Evolutionary conservation across 2,888 invertebrate genomes (phyloP), one percentile per base, ranked within the genome.

Genomic region (Pelosia muscerda): DNA sequence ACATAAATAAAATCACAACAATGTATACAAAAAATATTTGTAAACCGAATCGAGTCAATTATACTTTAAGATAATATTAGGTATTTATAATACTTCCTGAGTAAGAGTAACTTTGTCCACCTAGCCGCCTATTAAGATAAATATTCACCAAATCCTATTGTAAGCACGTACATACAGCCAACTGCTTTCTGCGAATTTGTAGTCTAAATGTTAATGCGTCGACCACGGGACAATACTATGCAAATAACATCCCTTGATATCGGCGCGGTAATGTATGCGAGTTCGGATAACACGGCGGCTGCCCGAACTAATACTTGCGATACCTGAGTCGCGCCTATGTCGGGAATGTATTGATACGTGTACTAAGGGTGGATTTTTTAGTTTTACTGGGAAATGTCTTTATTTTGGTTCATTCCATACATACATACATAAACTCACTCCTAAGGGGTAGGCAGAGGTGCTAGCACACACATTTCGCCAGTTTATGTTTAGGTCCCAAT

Each of bases 181-280:
- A 77, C 80, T 75, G 82, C 72, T 76, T 82, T 84, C 76, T 74
- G 71, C 81, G 82, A 80, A 81, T 79, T 80, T 84, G 86, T 86
- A 86, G 84, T 92, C 88, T 91, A 90, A 91, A 92, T 91, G 92
- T 88, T 91, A 91, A 92, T 90, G 84, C 85, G 83, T 79, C 74
- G 83, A 78, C 83, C 78, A 81, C 70, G 77, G 84, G 86, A 88
- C 90, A 91, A 91, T 90, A 89, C 88, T 92, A 93, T 92, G 92
- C 91, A 90, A 92, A 92, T 92, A 88, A 79, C 74, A 79, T 79
- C 77, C 81, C 76, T 78, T 81, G 81, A 88, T 88, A 90, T 91
- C 88, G 88, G 78, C 76, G 80, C 81, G 69, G 84, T 89, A 90
- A 92, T 91, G 83, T 91, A 91, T 89, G 87, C 88, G 82, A 75